Evolutionary conservation across 2,797 vertebrate species (phyloP), one percentile per base, ranked within the genome.

Genomic region (Phoebastria nigripes): DNA sequence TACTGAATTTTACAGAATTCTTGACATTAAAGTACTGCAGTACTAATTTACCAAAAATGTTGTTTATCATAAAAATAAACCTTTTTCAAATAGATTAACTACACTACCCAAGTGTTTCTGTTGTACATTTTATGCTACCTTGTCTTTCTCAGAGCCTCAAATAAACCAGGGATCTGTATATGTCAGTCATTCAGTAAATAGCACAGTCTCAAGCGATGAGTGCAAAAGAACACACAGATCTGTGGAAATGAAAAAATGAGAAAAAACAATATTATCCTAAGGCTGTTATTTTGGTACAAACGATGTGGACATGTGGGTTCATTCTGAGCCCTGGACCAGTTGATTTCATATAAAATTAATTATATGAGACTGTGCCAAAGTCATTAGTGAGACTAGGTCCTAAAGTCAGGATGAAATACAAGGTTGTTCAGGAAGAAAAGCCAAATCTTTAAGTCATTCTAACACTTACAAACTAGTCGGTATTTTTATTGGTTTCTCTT

Each of bases 351-450:
- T 52, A 77, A 92, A 94, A 92, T 84, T 90, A 92, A 91, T 79
- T 73, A 66, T 31, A 87, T 46, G 67, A 95, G 67, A 82, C 16
- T 54, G n/a, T 90, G 78, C 62, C 67, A 92, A 93, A 87, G 10
- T 67, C 24, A 82, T 91, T 89, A 89, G 52, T 35, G 71, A 92
- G 69, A 33, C 41, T 70, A 85, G 47, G 20, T 80, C 63, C 55
- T 87, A 77, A 92, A 92, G n/a, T 77, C 61, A 84, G 55, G 47
- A 91, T 80, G 71, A 93, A 94, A 94, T 67, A 67, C 63, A 91
- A 80, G 65, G 54, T 35, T 82, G 15, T 55, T 39, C 65, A 14
- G 25, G 58, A 70, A 89, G 62, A 90, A 91, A 87, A 77, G 21
- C 20, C 70, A 84, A 79, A 92, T 82, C 66, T 84, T 73, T 89